phyloP scores from a whole-genome alignment of 2,797 vertebrate species.

The Thaleichthys pacificus region DNA sequence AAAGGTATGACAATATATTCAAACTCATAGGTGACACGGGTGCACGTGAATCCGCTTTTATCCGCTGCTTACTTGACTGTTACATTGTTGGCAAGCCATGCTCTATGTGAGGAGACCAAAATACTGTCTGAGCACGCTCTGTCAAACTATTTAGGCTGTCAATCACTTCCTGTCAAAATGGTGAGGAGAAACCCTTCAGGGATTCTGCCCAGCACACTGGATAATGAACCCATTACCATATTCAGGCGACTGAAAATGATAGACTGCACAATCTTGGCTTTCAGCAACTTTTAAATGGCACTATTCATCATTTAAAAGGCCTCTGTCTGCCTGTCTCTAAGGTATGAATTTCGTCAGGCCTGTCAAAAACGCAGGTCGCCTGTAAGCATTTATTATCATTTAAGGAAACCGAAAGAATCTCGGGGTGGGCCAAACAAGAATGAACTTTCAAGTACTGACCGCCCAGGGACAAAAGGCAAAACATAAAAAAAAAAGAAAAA shows the following conservation, averaged over 20 bases:
- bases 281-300: conserved; percentile 70
- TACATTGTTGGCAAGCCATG: conserved; percentile 2
- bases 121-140: conserved; percentile 23
- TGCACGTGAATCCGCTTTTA: conserved; percentile 1
- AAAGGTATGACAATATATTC: not conserved
- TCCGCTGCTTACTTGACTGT: conserved; percentile 17
- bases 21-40: not conserved
- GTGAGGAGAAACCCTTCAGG: conserved; percentile 31
- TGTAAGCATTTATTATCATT: conserved; percentile 58
- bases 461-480: conserved; percentile 15
- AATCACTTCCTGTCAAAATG: conserved; percentile 50
- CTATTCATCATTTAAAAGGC: conserved; percentile 78
- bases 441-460: conserved; percentile 46
- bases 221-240: conserved; percentile 81
- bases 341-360: conserved; percentile 53
- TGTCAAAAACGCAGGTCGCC: conserved; percentile 56
- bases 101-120: not conserved
- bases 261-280: conserved; percentile 76
- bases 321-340: conserved; percentile 51
- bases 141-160: conserved; percentile 44
- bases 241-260: conserved; percentile 78
- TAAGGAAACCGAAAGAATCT: conserved; percentile 55
- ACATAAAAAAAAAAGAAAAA: conserved; percentile 11
- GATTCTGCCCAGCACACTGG: conserved; percentile 48
- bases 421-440: conserved; percentile 19